These are phyloP conservation scores for Icerya purchasi DNA, from an alignment of 2,888 invertebrate species.

Conservation along the genomic window DNA sequence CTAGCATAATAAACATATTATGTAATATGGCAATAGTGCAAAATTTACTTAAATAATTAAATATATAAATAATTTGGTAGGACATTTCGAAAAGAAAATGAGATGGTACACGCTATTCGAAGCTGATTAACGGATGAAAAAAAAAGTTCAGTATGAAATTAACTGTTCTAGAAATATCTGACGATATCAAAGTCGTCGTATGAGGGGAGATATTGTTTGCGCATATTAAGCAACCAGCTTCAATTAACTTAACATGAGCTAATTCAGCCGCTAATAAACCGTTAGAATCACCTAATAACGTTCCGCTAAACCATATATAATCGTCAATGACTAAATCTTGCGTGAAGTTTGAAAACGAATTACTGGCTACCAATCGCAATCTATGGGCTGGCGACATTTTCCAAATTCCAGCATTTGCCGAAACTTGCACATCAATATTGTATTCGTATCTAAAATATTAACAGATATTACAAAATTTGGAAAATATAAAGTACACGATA, in stretches of 20 bases:
- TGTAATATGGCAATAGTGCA: too few relatives aligned
- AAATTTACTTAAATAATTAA: too few relatives aligned
- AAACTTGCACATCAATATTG: neutral
- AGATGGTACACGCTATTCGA: too few relatives aligned
- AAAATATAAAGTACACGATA: neutral
- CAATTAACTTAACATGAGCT: neutral
- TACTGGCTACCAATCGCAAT: neutral
- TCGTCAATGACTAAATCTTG: neutral
- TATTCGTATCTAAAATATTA: neutral
- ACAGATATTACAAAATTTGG: too few relatives aligned
- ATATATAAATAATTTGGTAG: too few relatives aligned
- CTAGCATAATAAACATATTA: too few relatives aligned
- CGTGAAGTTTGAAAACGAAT: neutral
- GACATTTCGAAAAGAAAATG: too few relatives aligned
- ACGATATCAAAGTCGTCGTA: neutral
- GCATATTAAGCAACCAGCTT: neutral
- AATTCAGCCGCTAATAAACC: neutral
- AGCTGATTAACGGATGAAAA: neutral
- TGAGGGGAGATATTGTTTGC: neutral
- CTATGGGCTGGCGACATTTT: neutral
- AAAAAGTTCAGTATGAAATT: neutral
- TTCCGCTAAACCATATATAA: neutral
- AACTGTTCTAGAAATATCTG: neutral
- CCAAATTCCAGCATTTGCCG: neutral
- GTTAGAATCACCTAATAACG: neutral